phyloP scores from a whole-genome alignment of 2,797 vertebrate genomes.

The Sebastes trivittatus region DNA sequence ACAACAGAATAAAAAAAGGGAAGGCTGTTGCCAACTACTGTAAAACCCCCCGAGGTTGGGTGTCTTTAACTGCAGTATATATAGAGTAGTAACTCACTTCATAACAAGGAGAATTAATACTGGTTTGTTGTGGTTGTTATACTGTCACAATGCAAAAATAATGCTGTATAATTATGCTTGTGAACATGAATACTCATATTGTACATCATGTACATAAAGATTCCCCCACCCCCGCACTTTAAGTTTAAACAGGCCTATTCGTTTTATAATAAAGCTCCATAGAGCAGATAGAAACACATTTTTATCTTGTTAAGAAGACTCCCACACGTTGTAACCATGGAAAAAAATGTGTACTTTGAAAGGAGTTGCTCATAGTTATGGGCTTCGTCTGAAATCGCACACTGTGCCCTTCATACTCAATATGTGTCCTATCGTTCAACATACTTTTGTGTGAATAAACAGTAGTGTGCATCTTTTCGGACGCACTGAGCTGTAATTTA shows the following conservation, averaged over 20 bases:
- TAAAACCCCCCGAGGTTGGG: background rate
- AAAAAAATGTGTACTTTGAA: background rate
- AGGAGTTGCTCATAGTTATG: background rate
- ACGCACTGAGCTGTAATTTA: too few species aligned
- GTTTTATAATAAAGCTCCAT: background rate
- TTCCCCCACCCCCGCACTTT: background rate
- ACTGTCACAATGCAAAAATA: background rate
- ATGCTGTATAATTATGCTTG: background rate
- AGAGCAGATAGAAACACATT: background rate
- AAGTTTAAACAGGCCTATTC: background rate
- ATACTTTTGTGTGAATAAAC: too few species aligned
- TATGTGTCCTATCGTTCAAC: too few species aligned
- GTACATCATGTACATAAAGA: background rate
- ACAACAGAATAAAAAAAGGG: background rate
- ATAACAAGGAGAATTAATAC: background rate
- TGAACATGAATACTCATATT: background rate
- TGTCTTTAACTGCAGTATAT: background rate
- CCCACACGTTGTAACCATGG: background rate
- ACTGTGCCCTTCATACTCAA: too few species aligned
- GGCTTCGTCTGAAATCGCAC: too few species aligned
- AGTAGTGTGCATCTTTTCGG: too few species aligned
- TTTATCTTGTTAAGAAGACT: background rate
- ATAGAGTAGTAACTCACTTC: background rate
- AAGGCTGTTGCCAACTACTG: background rate
- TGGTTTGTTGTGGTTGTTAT: background rate